Conservation (phyloP, 1,140 invertebrate species). For the Drosophila elegans region DNA sequence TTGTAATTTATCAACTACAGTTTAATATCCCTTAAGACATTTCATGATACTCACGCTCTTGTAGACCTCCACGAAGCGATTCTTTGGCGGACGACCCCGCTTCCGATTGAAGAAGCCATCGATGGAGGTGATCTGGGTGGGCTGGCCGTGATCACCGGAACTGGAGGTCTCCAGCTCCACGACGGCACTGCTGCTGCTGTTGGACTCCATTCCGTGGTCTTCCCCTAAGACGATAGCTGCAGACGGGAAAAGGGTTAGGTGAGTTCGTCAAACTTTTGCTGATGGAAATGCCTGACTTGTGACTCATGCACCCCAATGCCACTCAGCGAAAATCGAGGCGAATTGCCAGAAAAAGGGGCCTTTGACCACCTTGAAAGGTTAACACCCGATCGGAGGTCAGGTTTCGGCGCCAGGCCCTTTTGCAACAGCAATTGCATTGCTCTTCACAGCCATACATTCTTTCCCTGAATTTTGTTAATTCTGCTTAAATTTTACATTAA, state of each 20-base stretch:
- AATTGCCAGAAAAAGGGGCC: constrained; percentile 28
- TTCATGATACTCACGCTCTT: constrained; percentile 88
- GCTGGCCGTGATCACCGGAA: constrained; percentile 5
- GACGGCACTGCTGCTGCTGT: constrained; percentile 35
- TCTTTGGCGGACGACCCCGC: constrained; percentile 95
- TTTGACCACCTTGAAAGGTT: constrained; percentile 57
- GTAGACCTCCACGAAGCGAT: constrained; percentile 95
- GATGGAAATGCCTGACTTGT: constrained; percentile 28
- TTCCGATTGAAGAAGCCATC: constrained; percentile 91
- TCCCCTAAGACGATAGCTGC: constrained; percentile 11
- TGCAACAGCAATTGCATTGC: constrained; percentile 1
- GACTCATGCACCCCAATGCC: constrained; percentile 22
- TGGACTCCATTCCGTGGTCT: constrained; percentile 27
- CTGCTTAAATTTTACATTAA: no score
- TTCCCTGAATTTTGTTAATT: constrained; percentile 12
- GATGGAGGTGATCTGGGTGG: constrained; percentile 81
- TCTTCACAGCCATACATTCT: neutral
- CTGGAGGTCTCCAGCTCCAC: constrained; percentile 23
- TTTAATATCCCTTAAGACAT: no score
- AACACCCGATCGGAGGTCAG: constrained; percentile 49
- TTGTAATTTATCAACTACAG: no score
- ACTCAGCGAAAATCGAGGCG: constrained; percentile 43
- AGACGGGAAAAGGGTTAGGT: neutral
- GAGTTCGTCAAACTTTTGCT: neutral
- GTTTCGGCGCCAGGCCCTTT: constrained; percentile 51